Base-by-base conservation (phyloP, 2,113 vertebrate genomes). In the Taurulus bubalis region DNA sequence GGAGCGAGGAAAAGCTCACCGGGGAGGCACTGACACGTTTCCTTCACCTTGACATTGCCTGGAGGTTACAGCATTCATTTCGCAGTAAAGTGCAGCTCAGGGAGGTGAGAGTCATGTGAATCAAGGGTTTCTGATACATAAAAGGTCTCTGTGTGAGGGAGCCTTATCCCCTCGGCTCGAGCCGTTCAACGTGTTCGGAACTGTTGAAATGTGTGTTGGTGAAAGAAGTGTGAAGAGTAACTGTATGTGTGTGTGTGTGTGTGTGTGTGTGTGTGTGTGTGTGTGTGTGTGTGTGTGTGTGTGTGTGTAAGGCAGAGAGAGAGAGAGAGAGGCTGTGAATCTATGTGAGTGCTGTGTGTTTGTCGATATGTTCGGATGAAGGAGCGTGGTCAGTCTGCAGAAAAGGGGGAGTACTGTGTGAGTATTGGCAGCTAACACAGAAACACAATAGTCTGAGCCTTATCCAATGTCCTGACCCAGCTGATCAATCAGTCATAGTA, bases 1-100 rank as follows among this genome's bases (percentile, higher is more conserved):
- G 11, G 72, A 82, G 83, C 58, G 62, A 80, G 75, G 84, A 80
- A 75, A 82, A 71, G 76, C 86, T 84, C 88, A 77, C 82, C 24
- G 30, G 85, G 85, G 92, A 89, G 81, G 67, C 40, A 58, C 71
- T 79, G 91, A 92, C 88, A 89, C 76, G 79, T 92, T 85, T 87
- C 86, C 81, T 83, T 93, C 88, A 92, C 92, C 92, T 93, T 92
- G 90, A 92, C 91, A 87, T 86, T 77, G 87, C 92, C 93, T 85
- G 82, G 88, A 91, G 91, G 92, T 92, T 89, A 80, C 49, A 67
- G 68, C 81, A 78, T 82, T 92, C 72, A 84, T 89, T 89, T 62
- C 3, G 4, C 42, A 68, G 85, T 82, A 60, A 89, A 89, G 80
- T 85, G 71, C 6, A 15, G 71, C 68, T 79, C 83, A 81, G 75